Conservation (phyloP, 2,797 vertebrate genomes). For the Gadopsis bispinosus region DNA sequence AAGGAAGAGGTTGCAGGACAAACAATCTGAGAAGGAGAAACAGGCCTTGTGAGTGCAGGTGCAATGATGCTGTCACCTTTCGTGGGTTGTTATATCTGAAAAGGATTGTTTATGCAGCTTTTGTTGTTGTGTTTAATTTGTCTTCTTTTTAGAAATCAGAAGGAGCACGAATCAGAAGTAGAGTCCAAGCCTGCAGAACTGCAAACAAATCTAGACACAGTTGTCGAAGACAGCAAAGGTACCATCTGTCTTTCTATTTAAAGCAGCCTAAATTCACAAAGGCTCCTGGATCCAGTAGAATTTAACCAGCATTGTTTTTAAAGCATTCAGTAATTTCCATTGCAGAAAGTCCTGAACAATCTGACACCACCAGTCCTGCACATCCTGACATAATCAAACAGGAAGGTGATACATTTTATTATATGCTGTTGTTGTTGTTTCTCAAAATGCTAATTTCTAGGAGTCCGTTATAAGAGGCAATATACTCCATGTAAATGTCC, state of each 20-base stretch:
- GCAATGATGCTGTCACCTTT: not conserved
- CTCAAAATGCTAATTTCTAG: not conserved
- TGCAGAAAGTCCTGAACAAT: slow-evolving; percentile 30
- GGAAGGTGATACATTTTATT: slow-evolving; percentile 38
- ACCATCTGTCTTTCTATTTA: not conserved
- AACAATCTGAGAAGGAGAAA: slow-evolving; percentile 73
- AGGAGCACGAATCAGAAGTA: slow-evolving; percentile 42
- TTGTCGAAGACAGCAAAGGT: slow-evolving; percentile 72
- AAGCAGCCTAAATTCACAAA: not conserved
- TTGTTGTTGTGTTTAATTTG: slow-evolving; percentile 11
- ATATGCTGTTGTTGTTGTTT: slow-evolving; percentile 1
- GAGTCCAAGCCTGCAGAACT: slow-evolving; percentile 31
- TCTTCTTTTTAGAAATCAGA: slow-evolving; percentile 53
- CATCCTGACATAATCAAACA: slow-evolving; percentile 13
- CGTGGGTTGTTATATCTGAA: not conserved
- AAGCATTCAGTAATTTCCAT: not conserved
- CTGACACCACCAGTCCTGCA: slow-evolving; percentile 1
- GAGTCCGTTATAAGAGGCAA: not conserved
- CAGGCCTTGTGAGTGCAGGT: slow-evolving; percentile 79
- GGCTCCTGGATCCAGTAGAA: not conserved
- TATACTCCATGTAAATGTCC: not conserved
- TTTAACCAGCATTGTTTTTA: not conserved
- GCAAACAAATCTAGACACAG: slow-evolving; percentile 60
- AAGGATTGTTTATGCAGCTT: not conserved
- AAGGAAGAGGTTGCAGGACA: slow-evolving; percentile 75